Percentiles rank a stretch among this genome's conserved stretches.
Conservation (phyloP, 2,797 vertebrate species). For the Synanceia verrucosa region DNA sequence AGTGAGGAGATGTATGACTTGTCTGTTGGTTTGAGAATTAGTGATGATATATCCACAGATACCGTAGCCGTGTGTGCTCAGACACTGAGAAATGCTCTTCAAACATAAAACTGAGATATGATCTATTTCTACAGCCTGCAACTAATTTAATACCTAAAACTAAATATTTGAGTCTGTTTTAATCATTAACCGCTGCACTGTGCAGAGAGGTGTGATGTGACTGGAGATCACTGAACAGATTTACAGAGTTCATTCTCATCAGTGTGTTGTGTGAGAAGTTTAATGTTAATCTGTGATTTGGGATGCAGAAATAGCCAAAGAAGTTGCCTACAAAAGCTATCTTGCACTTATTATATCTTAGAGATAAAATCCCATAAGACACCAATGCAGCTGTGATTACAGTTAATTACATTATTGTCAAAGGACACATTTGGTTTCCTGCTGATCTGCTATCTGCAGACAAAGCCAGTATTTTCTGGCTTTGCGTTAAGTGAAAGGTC, state of each 20-base stretch:
- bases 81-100: conserved; percentile 22
- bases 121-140: conserved; percentile 38
- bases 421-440: conserved; percentile 19
- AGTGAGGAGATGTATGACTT: conserved; percentile 1
- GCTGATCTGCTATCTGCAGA: conserved; percentile 36
- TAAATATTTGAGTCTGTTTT: conserved; percentile 22
- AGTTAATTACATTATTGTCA: conserved; percentile 43
- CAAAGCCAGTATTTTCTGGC: conserved; percentile 18
- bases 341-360: conserved; percentile 22
- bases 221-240: conserved; percentile 13
- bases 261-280: conserved; percentile 11
- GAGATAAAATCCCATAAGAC: conserved; percentile 31
- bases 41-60: conserved; percentile 6
- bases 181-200: conserved; percentile 9
- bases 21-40: neutral
- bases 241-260: conserved; percentile 26
- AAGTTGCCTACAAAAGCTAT: conserved; percentile 15
- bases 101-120: conserved; percentile 16
- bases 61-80: conserved; percentile 8
- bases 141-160: conserved; percentile 42
- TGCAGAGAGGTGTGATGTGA: conserved; percentile 1
- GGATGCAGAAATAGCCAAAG: neutral
- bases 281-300: conserved; percentile 40
- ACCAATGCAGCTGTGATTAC: conserved; percentile 34
- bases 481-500: conserved; percentile 23